Base-by-base conservation (phyloP, 2,888 invertebrate genomes). In the Drosophila buzzatii region DNA sequence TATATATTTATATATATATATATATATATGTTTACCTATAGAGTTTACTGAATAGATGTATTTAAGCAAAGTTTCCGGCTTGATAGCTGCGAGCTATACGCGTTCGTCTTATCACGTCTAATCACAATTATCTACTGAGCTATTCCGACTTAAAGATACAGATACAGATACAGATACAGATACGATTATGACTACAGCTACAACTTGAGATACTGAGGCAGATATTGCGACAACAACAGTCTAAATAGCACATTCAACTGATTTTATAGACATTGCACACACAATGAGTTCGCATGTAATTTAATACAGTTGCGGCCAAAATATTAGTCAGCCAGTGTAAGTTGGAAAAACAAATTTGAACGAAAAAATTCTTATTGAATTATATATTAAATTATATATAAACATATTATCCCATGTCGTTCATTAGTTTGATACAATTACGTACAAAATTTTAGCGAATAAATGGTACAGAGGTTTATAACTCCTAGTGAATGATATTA, bases 121-220 rank as follows among this genome's bases (percentile, higher is more conserved):
- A 85, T 83, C 83, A 66, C 82, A 70, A 77, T 61, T 79, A 72
- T 82, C 79, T 70, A 86, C 86, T 86, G 86, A 86, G 74, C 71
- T 56, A 49, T 20, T 31, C 52, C 44, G 45, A 68, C 53, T 69
- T 66, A 44, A 62, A 74, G 79, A 73, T 76, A 82, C 66, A 60
- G 56, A 35, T 56, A 18, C 45, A 55, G 52, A 41, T 49, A 47
- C 12, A 49, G 23, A 23, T 23, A 27, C 51, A 18, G 18, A 3
- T 39, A 33, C 47, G 35, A 37, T 14, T 9, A n/a, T 16, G 18
- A 27, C 63, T 44, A 16, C 58, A 58, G 44, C 42, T 33, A 33
- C 33, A 64, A 20, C 35, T 45, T n/a, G 27, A 74, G 79, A 71
- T 73, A 82, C 66, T 52, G 44, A 18, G 42, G 14, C 49, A 52